phyloP scores from a whole-genome alignment of 2,797 vertebrate species.

The Falco novaeseelandiae region DNA sequence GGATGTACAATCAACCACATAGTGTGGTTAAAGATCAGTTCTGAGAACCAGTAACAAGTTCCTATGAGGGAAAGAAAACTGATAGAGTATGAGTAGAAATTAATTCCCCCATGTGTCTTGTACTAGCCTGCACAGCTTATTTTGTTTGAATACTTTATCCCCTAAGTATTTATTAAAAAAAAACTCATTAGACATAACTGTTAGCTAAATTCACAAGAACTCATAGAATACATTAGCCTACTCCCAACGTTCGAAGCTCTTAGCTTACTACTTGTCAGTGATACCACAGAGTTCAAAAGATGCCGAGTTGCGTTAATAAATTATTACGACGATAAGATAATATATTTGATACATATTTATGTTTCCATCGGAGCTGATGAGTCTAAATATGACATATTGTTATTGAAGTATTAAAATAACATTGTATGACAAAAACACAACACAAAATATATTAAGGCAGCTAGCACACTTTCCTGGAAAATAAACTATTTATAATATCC shows the following conservation, averaged over 20 bases:
- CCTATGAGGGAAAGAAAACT: not conserved
- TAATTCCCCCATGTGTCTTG: not conserved
- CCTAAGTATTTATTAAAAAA: not conserved
- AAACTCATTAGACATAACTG: not conserved
- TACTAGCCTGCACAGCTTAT: not conserved
- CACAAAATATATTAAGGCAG: constrained; percentile 45
- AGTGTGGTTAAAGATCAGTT: not conserved
- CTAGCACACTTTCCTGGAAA: not conserved
- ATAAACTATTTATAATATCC: constrained; percentile 1
- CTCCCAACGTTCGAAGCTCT: constrained; percentile 22
- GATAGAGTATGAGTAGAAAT: not conserved
- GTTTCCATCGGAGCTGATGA: constrained; percentile 24
- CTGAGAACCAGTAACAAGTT: not conserved
- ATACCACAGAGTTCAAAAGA: constrained; percentile 20
- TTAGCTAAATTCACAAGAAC: constrained; percentile 16
- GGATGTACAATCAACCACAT: not conserved
- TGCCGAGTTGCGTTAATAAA: constrained; percentile 65
- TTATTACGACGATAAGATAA: constrained; percentile 49
- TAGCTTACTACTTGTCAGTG: not conserved
- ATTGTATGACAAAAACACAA: constrained; percentile 7
- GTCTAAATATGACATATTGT: constrained; percentile 30
- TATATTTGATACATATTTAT: not conserved
- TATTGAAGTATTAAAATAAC: constrained; percentile 1
- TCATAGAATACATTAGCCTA: constrained; percentile 6
- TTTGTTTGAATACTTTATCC: not conserved